Percentiles rank a stretch among this genome's conserved stretches.
These are phyloP conservation scores for Acrocephalus kingi DNA, from an alignment of 2,113 vertebrate genomes.

Conservation along the genomic window DNA sequence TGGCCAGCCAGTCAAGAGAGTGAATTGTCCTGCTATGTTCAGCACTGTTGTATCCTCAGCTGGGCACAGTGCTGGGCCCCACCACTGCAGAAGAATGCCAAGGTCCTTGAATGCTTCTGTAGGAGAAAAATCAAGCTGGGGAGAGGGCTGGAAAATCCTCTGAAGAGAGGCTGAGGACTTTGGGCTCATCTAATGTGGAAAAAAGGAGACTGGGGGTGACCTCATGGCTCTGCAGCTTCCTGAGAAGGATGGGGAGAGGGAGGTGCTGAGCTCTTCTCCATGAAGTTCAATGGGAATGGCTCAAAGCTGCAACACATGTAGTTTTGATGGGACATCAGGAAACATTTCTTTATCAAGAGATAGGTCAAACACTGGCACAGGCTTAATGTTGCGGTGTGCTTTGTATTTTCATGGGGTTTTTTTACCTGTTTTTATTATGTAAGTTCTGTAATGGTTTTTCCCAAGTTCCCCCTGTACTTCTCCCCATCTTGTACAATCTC, in stretches of 20 bases:
- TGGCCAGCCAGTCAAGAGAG: too few relatives aligned
- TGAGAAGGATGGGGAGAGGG: background rate
- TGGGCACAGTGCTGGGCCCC: too few relatives aligned
- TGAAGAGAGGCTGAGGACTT: background rate
- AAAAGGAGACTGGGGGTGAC: background rate
- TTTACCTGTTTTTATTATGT: too few relatives aligned
- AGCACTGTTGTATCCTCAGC: background rate
- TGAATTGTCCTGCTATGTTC: background rate
- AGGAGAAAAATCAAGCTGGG: background rate
- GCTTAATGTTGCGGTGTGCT: background rate
- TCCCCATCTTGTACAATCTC: too few relatives aligned
- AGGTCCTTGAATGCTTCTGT: background rate
- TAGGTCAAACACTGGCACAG: background rate
- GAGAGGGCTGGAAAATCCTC: background rate
- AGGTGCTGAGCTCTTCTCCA: background rate
- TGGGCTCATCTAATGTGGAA: background rate
- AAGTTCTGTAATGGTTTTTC: too few relatives aligned
- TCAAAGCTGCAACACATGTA: background rate
- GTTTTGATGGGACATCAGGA: background rate
- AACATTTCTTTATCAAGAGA: background rate
- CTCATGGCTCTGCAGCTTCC: background rate
- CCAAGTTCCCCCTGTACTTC: too few relatives aligned
- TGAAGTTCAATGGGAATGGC: background rate
- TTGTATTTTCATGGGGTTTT: too few relatives aligned
- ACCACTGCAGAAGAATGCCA: background rate